Evolutionary conservation across 2,113 vertebrate genomes (phyloP), one percentile per base, ranked within the genome.

Genomic region (Zosterops pallidus): DNA sequence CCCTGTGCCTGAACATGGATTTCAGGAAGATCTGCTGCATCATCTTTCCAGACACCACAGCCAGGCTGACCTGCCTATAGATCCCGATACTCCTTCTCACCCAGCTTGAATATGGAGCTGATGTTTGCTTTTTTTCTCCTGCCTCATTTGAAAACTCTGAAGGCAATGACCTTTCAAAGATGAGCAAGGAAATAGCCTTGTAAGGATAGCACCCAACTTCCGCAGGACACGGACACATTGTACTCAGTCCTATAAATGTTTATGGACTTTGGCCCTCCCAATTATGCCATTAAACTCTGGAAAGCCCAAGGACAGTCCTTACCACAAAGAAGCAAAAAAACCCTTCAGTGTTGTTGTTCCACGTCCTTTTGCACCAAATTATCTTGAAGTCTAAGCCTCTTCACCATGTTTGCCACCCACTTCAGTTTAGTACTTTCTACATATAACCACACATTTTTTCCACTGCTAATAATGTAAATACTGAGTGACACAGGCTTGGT

Each of bases 141-240:
- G 29, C 41, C 81, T 76, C 12, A 35, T 33, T 23, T 55, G 21
- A 53, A 81, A 72, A 64, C 46, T 37, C 55, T 59, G 46, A 84
- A 60, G 23, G 75, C 82, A 81, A 52, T 3, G n/a, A 65, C 9
- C 12, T 78, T 81, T 26, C 37, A 47, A 77, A 49, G 74, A 81
- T 14, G 15, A 81, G 20, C n/a, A 42, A 63, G 14, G 16, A 25
- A 83, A 83, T 0, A 71, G 25, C 35, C 68, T 69, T 55, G 23
- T 23, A 89, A 77, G 0, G 0, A 55, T 0, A 72, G 33, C 19
- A 72, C 12, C 3, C 41, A 50, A 17, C 20, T 89, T 42, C 29
- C 28, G 33, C 29, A 87, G 74, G 24, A 81, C 69, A 35, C 26
- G n/a, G 26, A 75, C 3, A 33, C 15, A 75, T 9, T 6, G 4